Evolutionary conservation across 23 tunicate genomes (phyloP).

Genomic region (Clavelina lepadiformis): DNA sequence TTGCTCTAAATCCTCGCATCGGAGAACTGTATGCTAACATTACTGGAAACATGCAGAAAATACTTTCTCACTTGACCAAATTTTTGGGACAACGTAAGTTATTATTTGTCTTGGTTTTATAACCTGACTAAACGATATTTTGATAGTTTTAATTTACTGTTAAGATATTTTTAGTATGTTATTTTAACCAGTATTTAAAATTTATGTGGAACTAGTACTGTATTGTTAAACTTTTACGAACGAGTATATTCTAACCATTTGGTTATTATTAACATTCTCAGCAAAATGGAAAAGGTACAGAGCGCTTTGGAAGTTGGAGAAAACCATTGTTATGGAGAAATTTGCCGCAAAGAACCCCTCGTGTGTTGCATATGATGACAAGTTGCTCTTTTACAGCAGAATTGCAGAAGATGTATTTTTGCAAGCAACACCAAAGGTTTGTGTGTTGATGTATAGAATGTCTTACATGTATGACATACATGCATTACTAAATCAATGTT

Average conservation of each 20-base stretch:
- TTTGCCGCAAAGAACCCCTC: conserved; percentile 90
- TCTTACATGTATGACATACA: background rate
- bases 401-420: conserved; percentile 80
- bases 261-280: too few relatives aligned
- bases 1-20: conserved; percentile 59
- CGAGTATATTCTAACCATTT: too few relatives aligned
- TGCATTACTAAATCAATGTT: background rate
- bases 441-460: background rate
- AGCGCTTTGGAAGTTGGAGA: conserved; percentile 91
- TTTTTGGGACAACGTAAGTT: conserved; percentile 59
- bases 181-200: too few relatives aligned
- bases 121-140: conserved; percentile 1
- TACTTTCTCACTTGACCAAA: conserved; percentile 46
- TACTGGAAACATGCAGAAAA: conserved; percentile 66
- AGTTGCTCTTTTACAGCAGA: conserved; percentile 78
- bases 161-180: background rate
- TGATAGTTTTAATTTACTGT: background rate
- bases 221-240: too few relatives aligned
- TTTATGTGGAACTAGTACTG: too few relatives aligned
- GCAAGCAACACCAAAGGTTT: conserved; percentile 83
- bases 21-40: conserved; percentile 53
- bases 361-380: conserved; percentile 95
- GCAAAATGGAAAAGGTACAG: conserved; percentile 95
- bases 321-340: conserved; percentile 92
- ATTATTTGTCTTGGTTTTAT: background rate